A percentile compares a stretch with the other conserved stretches of the same genome.
Evolutionary conservation across 2,888 invertebrate species (phyloP).

Genomic region (Pheosia gnoma): DNA sequence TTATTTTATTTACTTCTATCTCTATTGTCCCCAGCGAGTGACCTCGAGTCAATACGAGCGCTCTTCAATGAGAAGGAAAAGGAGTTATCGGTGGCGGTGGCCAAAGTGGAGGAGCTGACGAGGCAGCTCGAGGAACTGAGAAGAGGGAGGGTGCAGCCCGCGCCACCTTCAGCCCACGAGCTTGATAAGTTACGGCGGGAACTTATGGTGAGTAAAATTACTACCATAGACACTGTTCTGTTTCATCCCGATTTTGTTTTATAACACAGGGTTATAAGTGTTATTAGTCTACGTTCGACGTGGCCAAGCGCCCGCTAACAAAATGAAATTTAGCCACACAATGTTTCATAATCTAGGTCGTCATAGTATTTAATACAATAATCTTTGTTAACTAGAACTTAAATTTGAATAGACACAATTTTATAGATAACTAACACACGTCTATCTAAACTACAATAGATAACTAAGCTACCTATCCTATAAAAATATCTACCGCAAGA

Average conservation of each 20-base stretch:
- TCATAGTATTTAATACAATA: neutral
- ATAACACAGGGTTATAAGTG: too few relatives aligned
- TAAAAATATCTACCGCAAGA: too few relatives aligned
- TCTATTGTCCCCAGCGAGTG: slow-evolving; percentile 89
- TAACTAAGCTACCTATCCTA: too few relatives aligned
- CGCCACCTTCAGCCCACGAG: slow-evolving; percentile 91
- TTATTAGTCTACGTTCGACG: too few relatives aligned
- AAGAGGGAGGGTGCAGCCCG: slow-evolving; percentile 85
- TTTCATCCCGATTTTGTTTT: too few relatives aligned
- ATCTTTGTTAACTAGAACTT: too few relatives aligned
- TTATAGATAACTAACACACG: too few relatives aligned
- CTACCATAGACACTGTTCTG: too few relatives aligned
- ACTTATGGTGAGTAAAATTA: slow-evolving; percentile 89
- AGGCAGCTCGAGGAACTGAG: slow-evolving; percentile 96
- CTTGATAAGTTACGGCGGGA: slow-evolving; percentile 96
- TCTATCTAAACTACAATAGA: too few relatives aligned
- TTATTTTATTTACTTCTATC: slow-evolving; percentile 14
- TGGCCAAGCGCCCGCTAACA: neutral
- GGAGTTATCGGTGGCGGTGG: slow-evolving; percentile 97
- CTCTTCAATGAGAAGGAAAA: slow-evolving; percentile 99
- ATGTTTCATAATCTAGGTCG: neutral
- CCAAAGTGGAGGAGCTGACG: slow-evolving; percentile 98
- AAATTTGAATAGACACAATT: too few relatives aligned
- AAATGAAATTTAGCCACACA: neutral
- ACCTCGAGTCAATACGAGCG: slow-evolving; percentile 97